Conservation (phyloP, 1,140 invertebrate species). For the Drosophila ogumai region DNA sequence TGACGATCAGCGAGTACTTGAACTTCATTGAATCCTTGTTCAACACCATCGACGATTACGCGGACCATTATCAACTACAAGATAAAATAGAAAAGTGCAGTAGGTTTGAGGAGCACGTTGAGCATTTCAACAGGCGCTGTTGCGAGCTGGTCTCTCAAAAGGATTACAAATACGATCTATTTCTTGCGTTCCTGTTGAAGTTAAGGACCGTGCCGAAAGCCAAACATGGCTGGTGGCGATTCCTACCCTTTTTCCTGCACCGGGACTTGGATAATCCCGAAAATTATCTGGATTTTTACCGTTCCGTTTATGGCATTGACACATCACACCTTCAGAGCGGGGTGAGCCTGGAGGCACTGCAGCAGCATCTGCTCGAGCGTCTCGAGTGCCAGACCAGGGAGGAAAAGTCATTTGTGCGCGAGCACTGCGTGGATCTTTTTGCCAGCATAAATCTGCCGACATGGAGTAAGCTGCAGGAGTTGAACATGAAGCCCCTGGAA, state of each 20-base stretch:
- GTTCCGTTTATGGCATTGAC: constrained; percentile 39
- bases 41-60: constrained; percentile 56
- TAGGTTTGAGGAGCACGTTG: constrained; percentile 15
- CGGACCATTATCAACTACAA: constrained; percentile 34
- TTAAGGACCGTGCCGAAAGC: constrained; percentile 27
- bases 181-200: constrained; percentile 30
- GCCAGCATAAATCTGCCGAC: constrained; percentile 7
- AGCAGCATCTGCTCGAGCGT: constrained; percentile 43
- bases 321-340: constrained; percentile 1
- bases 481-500: constrained; percentile 37
- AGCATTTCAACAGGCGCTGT: constrained; percentile 50
- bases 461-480: constrained; percentile 35
- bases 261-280: constrained; percentile 1
- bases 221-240: constrained; percentile 62
- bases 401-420: constrained; percentile 50
- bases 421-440: constrained; percentile 53
- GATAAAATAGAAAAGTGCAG: constrained; percentile 39
- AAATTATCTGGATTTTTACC: constrained; percentile 39
- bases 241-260: constrained; percentile 38
- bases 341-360: constrained; percentile 15
- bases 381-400: constrained; percentile 55
- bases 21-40: constrained; percentile 63
- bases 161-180: constrained; percentile 2
- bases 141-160: constrained; percentile 35
- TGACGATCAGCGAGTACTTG: constrained; percentile 61